Evolutionary conservation across 1,140 invertebrate genomes (phyloP).

Genomic region (Fopius arisanus): DNA sequence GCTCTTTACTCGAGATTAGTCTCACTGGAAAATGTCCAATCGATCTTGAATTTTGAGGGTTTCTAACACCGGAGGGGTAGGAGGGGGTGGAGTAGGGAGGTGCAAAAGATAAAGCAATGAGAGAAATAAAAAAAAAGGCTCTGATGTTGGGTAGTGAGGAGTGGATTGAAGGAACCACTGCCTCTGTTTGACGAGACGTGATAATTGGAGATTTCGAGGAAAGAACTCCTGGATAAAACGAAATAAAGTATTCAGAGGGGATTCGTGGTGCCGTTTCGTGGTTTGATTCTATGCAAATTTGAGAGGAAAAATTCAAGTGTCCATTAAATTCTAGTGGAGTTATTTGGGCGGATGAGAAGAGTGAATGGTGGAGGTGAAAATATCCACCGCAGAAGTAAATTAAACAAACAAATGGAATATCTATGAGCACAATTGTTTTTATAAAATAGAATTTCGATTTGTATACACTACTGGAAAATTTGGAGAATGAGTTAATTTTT

Average conservation of each 20-base stretch:
- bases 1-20: constrained; percentile 4
- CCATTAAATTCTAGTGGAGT: neutral
- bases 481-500: neutral
- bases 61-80: neutral
- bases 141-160: constrained; percentile 29
- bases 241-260: constrained; percentile 30
- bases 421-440: no score
- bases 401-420: no score
- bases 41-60: neutral
- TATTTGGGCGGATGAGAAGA: constrained; percentile 13
- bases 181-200: constrained; percentile 49
- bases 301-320: neutral
- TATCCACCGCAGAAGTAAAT: neutral
- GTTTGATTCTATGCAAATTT: constrained; percentile 23
- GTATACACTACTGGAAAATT: neutral
- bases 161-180: constrained; percentile 38
- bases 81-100: neutral
- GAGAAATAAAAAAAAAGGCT: neutral
- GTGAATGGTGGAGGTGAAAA: constrained; percentile 4
- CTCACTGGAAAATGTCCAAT: neutral
- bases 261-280: constrained; percentile 10
- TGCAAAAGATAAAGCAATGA: neutral
- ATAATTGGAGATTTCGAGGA: constrained; percentile 47
- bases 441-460: neutral
- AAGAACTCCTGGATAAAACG: constrained; percentile 21